A percentile compares a stretch with the other conserved stretches of the same genome.
These are phyloP conservation scores for Ostrea denselamellosa DNA, from an alignment of 1,140 invertebrate species.

Conservation along the genomic window DNA sequence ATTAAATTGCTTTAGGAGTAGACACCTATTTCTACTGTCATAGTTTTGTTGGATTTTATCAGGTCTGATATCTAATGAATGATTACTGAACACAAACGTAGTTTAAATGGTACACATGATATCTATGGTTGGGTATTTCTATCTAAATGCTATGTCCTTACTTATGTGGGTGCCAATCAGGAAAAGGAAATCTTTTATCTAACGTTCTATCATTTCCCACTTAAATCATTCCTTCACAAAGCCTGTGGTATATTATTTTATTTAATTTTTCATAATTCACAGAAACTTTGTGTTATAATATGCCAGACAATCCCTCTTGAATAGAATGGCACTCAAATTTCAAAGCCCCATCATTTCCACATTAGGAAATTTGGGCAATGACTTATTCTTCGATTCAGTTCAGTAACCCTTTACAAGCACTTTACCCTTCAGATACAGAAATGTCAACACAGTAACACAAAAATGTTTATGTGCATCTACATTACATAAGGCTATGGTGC, in stretches of 20 bases:
- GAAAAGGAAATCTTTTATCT: slow-evolving; percentile 34
- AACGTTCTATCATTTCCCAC: slow-evolving; percentile 16
- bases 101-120: slow-evolving; percentile 18
- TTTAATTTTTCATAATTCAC: slow-evolving; percentile 22
- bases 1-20: background rate
- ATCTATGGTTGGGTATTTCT: slow-evolving; percentile 4
- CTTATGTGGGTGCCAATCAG: slow-evolving; percentile 22
- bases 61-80: background rate
- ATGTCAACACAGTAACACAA: slow-evolving; percentile 11
- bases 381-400: background rate
- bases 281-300: background rate
- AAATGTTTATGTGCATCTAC: slow-evolving; percentile 7
- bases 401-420: slow-evolving; percentile 24
- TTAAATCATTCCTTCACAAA: slow-evolving; percentile 25
- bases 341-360: background rate
- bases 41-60: slow-evolving; percentile 8
- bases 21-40: slow-evolving; percentile 22
- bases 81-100: slow-evolving; percentile 5
- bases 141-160: background rate
- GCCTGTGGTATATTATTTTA: background rate
- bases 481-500: slow-evolving; percentile 2
- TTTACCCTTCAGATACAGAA: background rate
- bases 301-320: slow-evolving; percentile 10
- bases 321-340: background rate
- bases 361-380: slow-evolving; percentile 23